Base-by-base conservation (phyloP, 2,113 vertebrate genomes). In the Monarcha castaneiventris region DNA sequence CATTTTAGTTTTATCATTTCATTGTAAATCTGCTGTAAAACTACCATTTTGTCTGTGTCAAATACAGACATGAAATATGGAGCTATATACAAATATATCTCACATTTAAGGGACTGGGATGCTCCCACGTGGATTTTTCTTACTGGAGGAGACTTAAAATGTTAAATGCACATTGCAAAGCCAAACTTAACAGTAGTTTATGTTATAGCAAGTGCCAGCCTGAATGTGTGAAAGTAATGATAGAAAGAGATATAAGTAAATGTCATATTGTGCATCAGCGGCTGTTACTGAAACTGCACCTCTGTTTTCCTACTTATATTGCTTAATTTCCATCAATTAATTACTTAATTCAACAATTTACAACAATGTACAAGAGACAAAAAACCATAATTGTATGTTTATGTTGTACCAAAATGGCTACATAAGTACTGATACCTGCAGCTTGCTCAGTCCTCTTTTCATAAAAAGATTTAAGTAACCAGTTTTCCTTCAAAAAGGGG, bases 91-190 rank as follows among this genome's bases (percentile, higher is more conserved):
- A 92, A 92, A 96, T 90, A 86, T 78, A 56, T 96, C 89, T 94
- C 87, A 89, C 76, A 94, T 89, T 93, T 94, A 95, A 93, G 41
- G 58, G 77, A 75, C 54, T 68, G 27, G 54, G 41, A 87, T 68
- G 84, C 61, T 96, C 86, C 90, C 90, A 95, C 68, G 0, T 79
- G 54, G 54, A 93, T 89, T 90, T 77, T 89, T 93, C 89, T 76
- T 61, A 75, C 87, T 78, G 62, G 26, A 90, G n/a, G 41, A 96
- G 69, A 81, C 49, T 92, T 78, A 78, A 96, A 95, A 95, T 96
- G 93, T 92, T 95, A 96, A 96, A 91, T 22, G 76, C 72, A 81
- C 83, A 61, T 49, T 96, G 88, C 92, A 78, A 96, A 96, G 90
- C 75, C 96, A 93, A 94, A 90, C 56, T 84, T 86, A 75, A 59